Conservation (phyloP, 64 coral and sea anemone species). For the Actinia equina region DNA sequence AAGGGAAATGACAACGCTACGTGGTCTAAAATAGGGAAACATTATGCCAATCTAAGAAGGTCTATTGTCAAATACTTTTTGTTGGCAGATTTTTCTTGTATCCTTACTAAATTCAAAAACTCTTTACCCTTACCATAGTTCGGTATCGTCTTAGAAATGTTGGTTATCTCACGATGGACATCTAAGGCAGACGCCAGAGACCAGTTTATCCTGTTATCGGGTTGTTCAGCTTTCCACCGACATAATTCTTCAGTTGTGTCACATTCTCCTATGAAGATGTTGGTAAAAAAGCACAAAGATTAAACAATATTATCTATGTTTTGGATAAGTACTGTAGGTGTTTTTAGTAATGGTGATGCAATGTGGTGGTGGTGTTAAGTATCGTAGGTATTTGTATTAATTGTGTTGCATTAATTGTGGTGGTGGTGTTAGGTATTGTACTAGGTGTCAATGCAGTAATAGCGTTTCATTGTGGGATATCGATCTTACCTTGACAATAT, state of each 20-base stretch:
- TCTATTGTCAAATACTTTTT: neutral
- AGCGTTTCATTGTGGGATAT: neutral
- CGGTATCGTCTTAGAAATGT: neutral
- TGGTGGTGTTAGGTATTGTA: neutral
- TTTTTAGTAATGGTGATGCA: too few relatives aligned
- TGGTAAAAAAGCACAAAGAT: too few relatives aligned
- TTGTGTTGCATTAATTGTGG: neutral
- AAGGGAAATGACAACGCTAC: neutral
- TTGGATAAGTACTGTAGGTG: too few relatives aligned
- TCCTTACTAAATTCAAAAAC: neutral
- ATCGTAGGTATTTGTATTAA: too few relatives aligned
- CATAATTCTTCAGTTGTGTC: neutral
- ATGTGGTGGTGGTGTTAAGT: too few relatives aligned
- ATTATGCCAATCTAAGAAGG: neutral
- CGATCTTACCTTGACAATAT: constrained; percentile 14
- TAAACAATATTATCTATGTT: too few relatives aligned
- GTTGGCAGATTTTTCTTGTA: neutral
- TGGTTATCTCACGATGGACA: neutral
- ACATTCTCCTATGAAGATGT: neutral
- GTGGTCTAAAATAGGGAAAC: too few relatives aligned
- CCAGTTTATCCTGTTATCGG: neutral
- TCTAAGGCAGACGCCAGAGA: neutral
- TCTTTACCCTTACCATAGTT: neutral
- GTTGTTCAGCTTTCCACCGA: neutral
- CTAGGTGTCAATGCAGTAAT: neutral